phyloP scores from a whole-genome alignment of 2,888 invertebrate species.

The Mechanitis messenoides region DNA sequence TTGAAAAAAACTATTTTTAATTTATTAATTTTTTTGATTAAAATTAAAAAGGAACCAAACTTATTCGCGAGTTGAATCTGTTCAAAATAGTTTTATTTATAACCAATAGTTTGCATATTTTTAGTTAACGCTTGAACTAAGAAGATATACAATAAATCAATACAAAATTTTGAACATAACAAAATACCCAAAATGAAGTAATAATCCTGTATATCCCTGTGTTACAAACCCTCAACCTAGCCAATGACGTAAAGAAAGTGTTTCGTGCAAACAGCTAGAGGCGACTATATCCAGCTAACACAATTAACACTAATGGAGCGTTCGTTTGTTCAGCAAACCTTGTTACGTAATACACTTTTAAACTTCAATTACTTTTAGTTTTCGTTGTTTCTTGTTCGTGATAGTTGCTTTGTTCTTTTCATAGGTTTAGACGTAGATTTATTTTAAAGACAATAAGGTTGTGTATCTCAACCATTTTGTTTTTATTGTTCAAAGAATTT shows the following conservation, averaged over 20 bases:
- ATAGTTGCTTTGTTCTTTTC: slow-evolving; percentile 11
- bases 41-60: too few species aligned
- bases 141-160: too few species aligned
- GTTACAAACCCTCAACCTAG: neutral
- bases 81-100: too few species aligned
- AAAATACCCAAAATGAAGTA: neutral
- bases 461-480: neutral
- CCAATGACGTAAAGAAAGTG: slow-evolving; percentile 3
- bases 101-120: too few species aligned
- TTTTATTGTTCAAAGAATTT: neutral
- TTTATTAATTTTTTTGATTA: too few species aligned
- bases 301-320: slow-evolving; percentile 54
- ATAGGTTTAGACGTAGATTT: neutral
- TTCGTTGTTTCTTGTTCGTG: slow-evolving; percentile 21
- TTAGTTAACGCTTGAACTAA: too few species aligned
- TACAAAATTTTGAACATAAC: neutral
- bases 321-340: slow-evolving; percentile 11
- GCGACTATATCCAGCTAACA: slow-evolving; percentile 35
- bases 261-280: slow-evolving; percentile 19
- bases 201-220: neutral
- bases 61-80: too few species aligned
- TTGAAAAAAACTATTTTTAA: too few species aligned
- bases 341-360: slow-evolving; percentile 25
- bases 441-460: neutral
- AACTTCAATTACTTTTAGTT: slow-evolving; percentile 20